phyloP scores from a whole-genome alignment of 2,797 vertebrate species.

The Australoheros facetus region DNA sequence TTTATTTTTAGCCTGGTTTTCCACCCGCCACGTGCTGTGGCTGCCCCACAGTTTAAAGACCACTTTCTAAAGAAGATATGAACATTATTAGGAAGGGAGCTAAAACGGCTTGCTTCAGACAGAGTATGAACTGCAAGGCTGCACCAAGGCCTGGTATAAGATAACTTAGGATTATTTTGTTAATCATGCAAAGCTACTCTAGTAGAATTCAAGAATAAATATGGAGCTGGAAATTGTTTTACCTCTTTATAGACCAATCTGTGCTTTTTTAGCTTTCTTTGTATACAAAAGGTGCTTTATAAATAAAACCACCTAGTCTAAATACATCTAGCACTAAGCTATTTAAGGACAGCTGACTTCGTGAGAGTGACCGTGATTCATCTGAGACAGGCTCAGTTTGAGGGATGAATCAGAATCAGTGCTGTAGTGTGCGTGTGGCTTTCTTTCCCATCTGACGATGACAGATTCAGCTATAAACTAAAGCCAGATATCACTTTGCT shows the following conservation, averaged over 20 bases:
- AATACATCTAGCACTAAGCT: background rate
- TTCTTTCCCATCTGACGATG: background rate
- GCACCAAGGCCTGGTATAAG: background rate
- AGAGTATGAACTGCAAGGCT: too few relatives aligned
- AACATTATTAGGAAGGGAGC: too few relatives aligned
- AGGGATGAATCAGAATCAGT: constrained; percentile 27
- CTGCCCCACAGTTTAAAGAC: background rate
- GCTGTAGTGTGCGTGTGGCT: background rate
- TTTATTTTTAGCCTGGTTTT: background rate
- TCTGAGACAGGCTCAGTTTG: constrained; percentile 3
- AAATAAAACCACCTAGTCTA: background rate
- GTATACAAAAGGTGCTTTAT: background rate
- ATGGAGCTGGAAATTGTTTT: background rate
- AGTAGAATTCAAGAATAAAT: background rate
- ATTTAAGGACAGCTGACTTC: background rate
- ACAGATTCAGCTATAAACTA: constrained; percentile 16
- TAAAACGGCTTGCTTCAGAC: too few relatives aligned
- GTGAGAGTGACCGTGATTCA: constrained; percentile 28
- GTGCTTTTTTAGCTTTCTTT: background rate
- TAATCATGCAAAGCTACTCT: background rate
- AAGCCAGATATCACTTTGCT: constrained; percentile 3
- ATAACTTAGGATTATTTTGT: background rate
- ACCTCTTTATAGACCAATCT: background rate
- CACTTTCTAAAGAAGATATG: background rate
- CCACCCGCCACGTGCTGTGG: background rate